Base-by-base conservation (phyloP, 2,113 vertebrate species). In the Butorides virescens region DNA sequence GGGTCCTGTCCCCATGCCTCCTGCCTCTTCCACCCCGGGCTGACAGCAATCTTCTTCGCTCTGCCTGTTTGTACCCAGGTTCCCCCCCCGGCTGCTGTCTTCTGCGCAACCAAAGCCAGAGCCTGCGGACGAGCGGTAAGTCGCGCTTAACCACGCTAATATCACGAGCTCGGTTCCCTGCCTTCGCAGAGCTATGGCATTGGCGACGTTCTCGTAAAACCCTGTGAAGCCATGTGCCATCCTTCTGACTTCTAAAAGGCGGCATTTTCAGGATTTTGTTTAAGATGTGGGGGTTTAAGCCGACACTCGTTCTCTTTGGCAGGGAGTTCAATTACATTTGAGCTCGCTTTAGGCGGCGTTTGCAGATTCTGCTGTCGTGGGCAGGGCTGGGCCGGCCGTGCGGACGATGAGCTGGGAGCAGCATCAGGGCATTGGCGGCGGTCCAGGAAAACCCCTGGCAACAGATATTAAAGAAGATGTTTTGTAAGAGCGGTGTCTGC, bases 301-400 rank as follows among this genome's bases (percentile, higher is more conserved):
- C 89, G 70, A 4, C 6, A 2, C 15, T 42, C 7, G 0, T 34
- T 88, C 56, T 50, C 0, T 10, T 13, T 30, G 63, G n/a, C 12
- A 7, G 61, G 4, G 3, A 4, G 49, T 34, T 44, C 20, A 52
- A 11, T 34, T 9, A 18, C 34, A 5, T 72, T 13, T 23, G 52
- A 46, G 65, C 74, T 50, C 36, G 8, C 47, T 32, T 79, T 0
- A 7, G 47, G 1, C 0, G 2, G 6, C 0, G 2, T 15, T 82
- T 71, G 47, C 81, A 72, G 39, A 4, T 19, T 10, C 34, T 56
- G 66, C 47, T 44, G 3, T 0, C 5, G 0, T 0, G 30, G 52
- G 73, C 79, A 42, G 74, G 63, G 63, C 73, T 63, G 61, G 52
- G 50, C 29, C 1, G 11, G 56, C 50, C 29, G 0, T 0, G 8